Evolutionary conservation across 2,797 vertebrate genomes (phyloP), one percentile per base, ranked within the genome.

Genomic region (Notolabrus celidotus): DNA sequence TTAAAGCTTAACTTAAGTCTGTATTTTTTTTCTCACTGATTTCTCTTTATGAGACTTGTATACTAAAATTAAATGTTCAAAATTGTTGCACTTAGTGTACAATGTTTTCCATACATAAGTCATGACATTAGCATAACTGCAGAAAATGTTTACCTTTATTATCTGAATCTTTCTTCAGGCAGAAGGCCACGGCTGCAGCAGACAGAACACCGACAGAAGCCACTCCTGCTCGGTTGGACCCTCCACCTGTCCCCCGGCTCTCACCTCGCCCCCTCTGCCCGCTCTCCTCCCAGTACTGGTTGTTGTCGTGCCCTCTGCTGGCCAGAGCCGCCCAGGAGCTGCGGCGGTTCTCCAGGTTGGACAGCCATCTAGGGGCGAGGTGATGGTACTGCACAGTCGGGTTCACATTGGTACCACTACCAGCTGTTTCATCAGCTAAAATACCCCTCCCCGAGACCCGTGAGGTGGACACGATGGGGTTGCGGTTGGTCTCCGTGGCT

Each of bases 341-440:
- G 22, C 92, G 90, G 50, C 94, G 90, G 64, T 87, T 92, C 80
- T 94, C 87, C 52, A 94, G 87, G 58, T 60, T 91, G 27, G 88
- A 84, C 51, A 93, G 83, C 94, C 94, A 95, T 57, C 93, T 92
- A 52, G 87, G 86, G 91, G 92, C 84, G 49, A 94, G 84, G 34
- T 93, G 91, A 53, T 91, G 91, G 82, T 93, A 94, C 83, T 93
- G 93, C 88, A 88, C 61, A 14, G 60, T 50, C 10, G 85, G 81
- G 20, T 33, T 91, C 19, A 87, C 23, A 38, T 9, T 67, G 42
- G 58, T 16, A 16, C 22, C 6, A 47, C 14, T 2, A 5, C 23
- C 20, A 3, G 57, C 38, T 7, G 64, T 54, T 19, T 92, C 90
- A 39, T 93, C 92, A 1, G 74, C 58, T 52, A 91, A 61, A 82